Conservation (phyloP, 2,797 vertebrate species). For the Lithobates sylvaticus region DNA sequence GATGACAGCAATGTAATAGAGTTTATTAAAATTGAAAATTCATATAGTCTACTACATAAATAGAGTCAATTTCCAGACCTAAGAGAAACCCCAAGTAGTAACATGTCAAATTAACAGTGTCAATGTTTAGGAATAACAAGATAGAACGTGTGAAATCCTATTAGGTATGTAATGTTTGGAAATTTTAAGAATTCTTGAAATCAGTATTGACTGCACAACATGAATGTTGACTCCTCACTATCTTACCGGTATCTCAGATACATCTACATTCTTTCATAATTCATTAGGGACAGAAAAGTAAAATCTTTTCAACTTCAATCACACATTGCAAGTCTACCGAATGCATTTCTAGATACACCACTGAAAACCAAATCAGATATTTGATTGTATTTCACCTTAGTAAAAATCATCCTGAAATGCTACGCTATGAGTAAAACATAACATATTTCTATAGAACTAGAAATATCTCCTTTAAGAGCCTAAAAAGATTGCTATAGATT, state of each 20-base stretch:
- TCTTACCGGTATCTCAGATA: background rate
- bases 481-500: conserved; percentile 25
- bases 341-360: conserved; percentile 19
- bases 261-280: conserved; percentile 14
- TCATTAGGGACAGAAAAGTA: conserved; percentile 1
- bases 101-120: background rate
- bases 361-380: conserved; percentile 1
- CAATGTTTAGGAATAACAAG: background rate
- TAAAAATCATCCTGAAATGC: conserved; percentile 12
- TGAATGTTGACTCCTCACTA: conserved; percentile 11
- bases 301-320: conserved; percentile 20
- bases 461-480: conserved; percentile 33
- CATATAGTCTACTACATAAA: no score
- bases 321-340: conserved; percentile 28
- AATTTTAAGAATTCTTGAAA: background rate
- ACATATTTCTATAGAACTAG: conserved; percentile 53
- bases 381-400: conserved; percentile 28
- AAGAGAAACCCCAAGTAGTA: background rate
- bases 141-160: background rate
- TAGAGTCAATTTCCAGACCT: background rate
- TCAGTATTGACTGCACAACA: background rate
- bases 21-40: no score
- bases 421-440: conserved; percentile 3
- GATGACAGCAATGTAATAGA: no score
- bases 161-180: background rate